These are phyloP conservation scores for Solenopsis invicta DNA, from an alignment of 1,140 invertebrate genomes.

Conservation along the genomic window DNA sequence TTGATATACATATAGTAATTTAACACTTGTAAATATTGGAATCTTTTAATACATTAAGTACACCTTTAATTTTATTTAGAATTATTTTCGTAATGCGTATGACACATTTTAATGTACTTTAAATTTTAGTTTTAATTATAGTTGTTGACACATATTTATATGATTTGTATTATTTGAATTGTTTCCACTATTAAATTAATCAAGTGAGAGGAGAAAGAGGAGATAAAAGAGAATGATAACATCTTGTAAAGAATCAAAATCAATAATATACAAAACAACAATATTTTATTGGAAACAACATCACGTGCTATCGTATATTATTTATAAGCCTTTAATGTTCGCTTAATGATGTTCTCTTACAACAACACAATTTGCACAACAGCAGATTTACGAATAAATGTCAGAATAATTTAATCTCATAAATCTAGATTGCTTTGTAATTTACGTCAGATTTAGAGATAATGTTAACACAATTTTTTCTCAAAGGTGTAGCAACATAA, in stretches of 20 bases:
- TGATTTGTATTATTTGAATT: background rate
- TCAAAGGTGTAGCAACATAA: background rate
- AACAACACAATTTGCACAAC: background rate
- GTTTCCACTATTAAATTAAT: background rate
- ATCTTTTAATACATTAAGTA: background rate
- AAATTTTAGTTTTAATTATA: background rate
- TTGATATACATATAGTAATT: background rate
- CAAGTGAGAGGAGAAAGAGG: background rate
- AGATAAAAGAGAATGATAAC: background rate
- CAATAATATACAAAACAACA: slow-evolving; percentile 78
- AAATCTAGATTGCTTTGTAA: slow-evolving; percentile 26
- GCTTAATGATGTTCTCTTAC: background rate
- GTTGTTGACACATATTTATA: background rate
- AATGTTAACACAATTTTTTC: slow-evolving; percentile 5
- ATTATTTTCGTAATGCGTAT: background rate
- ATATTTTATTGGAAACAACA: slow-evolving; percentile 82
- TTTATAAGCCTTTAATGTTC: slow-evolving; percentile 72
- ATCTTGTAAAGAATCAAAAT: background rate
- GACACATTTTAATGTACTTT: background rate
- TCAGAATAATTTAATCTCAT: background rate
- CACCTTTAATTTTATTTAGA: background rate
- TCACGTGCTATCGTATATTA: slow-evolving; percentile 75
- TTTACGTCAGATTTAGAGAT: background rate
- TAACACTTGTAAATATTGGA: background rate
- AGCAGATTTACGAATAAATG: background rate